Evolutionary conservation across 2,888 invertebrate genomes (phyloP).

Genomic region (Hydropsyche betteni): DNA sequence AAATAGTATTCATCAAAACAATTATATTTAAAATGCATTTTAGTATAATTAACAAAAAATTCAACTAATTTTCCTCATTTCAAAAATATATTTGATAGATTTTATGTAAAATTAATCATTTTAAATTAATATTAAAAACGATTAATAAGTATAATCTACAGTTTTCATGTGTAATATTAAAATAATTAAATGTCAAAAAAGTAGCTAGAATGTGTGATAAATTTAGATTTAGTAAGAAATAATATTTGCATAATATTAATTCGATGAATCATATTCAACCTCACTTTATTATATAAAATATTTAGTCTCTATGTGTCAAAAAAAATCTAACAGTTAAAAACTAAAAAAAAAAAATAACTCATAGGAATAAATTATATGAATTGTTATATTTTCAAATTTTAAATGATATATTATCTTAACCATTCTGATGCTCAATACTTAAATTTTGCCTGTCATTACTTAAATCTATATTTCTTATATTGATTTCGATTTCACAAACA

Average conservation of each 20-base stretch:
- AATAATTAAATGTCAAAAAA: slow-evolving; percentile 50
- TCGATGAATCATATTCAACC: slow-evolving; percentile 46
- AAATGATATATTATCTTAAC: slow-evolving; percentile 8
- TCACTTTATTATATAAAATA: slow-evolving; percentile 45
- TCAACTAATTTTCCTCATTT: too few species aligned
- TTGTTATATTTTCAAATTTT: slow-evolving; percentile 35
- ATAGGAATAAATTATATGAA: slow-evolving; percentile 33
- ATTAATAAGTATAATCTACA: slow-evolving; percentile 49
- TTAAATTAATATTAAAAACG: slow-evolving; percentile 33
- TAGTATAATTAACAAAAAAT: not conserved
- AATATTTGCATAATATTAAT: slow-evolving; percentile 42
- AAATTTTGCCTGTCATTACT: slow-evolving; percentile 21
- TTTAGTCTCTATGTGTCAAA: slow-evolving; percentile 52
- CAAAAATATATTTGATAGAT: not conserved
- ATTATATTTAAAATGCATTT: slow-evolving; percentile 10
- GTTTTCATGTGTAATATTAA: slow-evolving; percentile 51
- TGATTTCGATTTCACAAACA: too few species aligned
- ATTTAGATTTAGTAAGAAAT: slow-evolving; percentile 49
- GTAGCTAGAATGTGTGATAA: slow-evolving; percentile 52
- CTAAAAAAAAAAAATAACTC: slow-evolving; percentile 33
- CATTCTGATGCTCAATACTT: slow-evolving; percentile 36
- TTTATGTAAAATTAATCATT: slow-evolving; percentile 5
- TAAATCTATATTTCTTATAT: too few species aligned
- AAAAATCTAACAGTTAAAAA: slow-evolving; percentile 38
- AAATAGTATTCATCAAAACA: slow-evolving; percentile 13